Conservation (phyloP, 2,797 vertebrate species). For the Rhynchotus rufescens region DNA sequence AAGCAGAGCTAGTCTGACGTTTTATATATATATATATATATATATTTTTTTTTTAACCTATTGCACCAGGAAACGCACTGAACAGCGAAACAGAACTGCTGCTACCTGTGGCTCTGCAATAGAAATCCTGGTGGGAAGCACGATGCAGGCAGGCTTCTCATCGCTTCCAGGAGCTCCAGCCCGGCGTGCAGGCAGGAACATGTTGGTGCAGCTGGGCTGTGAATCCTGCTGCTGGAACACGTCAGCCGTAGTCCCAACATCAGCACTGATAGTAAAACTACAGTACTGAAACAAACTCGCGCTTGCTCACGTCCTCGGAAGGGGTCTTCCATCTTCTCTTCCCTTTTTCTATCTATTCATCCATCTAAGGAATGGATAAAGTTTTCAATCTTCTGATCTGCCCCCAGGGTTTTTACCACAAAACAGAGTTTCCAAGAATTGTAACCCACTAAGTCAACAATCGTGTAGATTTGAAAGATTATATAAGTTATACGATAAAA, state of each 20-base stretch:
- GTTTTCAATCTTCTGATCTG: neutral
- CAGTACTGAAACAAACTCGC: neutral
- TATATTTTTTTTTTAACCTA: neutral
- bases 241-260: neutral
- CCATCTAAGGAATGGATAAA: neutral
- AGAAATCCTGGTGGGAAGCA: neutral
- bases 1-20: neutral
- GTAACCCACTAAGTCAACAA: neutral
- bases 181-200: neutral
- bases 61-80: neutral
- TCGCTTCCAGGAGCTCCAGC: neutral
- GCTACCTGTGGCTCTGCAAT: neutral
- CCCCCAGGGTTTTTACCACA: neutral
- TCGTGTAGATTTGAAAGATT: rapidly evolving
- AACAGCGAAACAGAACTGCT: neutral
- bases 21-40: too few species aligned
- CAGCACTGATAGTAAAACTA: neutral
- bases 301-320: neutral
- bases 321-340: neutral
- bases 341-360: neutral
- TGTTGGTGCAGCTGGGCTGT: neutral
- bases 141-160: neutral
- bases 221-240: neutral
- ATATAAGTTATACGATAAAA: neutral
- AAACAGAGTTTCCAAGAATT: neutral